These are phyloP conservation scores for Dascillus cervinus DNA, from an alignment of 2,888 invertebrate genomes.

Conservation along the genomic window DNA sequence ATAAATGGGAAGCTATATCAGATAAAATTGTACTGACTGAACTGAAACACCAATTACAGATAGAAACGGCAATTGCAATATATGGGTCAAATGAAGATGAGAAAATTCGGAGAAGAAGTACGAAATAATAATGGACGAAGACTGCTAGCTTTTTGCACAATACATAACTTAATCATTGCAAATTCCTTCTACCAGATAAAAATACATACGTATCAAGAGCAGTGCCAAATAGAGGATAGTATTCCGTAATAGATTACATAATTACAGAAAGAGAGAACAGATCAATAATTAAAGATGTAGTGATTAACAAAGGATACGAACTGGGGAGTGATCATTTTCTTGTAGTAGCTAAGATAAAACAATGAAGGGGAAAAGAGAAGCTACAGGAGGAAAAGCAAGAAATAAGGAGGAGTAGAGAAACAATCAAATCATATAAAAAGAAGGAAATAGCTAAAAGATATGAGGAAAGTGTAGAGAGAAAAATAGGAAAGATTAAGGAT, in stretches of 20 bases:
- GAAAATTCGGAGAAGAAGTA: constrained; percentile 1
- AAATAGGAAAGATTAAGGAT: no score
- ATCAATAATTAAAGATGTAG: constrained; percentile 4
- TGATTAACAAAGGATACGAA: constrained; percentile 1
- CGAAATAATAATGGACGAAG: constrained; percentile 3
- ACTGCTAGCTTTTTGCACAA: constrained; percentile 1
- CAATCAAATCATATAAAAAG: constrained; percentile 4
- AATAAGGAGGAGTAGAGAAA: background rate
- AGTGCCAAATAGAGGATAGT: constrained; percentile 1
- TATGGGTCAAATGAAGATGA: constrained; percentile 9
- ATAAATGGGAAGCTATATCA: constrained; percentile 9
- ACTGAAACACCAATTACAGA: constrained; percentile 7
- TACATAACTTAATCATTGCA: constrained; percentile 2
- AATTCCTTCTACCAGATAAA: no score
- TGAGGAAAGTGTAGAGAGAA: no score
- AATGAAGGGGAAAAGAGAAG: no score
- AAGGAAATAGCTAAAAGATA: no score
- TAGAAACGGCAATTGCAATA: constrained; percentile 5
- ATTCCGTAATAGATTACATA: constrained; percentile 2
- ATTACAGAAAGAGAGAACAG: constrained; percentile 1
- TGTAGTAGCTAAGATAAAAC: no score
- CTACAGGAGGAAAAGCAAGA: constrained; percentile 2
- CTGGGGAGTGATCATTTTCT: constrained; percentile 1
- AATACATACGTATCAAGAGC: constrained; percentile 1
- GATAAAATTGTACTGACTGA: constrained; percentile 8